Conservation (phyloP, 2,888 invertebrate species). For the Sarcophaga rosellei region DNA sequence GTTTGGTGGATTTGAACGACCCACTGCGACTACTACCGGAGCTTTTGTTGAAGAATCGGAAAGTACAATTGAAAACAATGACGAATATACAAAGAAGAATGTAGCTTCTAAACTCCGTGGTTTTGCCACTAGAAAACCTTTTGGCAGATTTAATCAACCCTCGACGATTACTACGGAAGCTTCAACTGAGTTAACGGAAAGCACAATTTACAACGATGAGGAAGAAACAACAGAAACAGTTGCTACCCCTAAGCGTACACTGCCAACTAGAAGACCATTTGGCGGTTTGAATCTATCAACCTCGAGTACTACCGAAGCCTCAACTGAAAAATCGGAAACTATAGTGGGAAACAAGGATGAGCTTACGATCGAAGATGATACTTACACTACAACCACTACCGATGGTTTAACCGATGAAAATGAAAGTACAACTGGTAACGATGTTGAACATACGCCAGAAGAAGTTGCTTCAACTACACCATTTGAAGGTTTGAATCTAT, state of each 20-base stretch:
- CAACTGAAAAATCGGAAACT: neutral
- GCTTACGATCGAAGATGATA: neutral
- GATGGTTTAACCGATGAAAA: neutral
- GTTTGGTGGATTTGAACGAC: neutral
- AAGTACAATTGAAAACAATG: neutral
- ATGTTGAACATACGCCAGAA: neutral
- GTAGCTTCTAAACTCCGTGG: too few relatives aligned
- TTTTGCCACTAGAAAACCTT: constrained; percentile 5
- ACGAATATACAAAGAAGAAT: neutral
- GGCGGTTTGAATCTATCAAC: constrained; percentile 22
- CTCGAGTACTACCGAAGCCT: constrained; percentile 20
- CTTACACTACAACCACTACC: constrained; percentile 3
- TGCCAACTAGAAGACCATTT: neutral
- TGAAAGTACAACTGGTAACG: neutral
- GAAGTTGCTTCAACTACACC: neutral
- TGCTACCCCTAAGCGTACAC: neutral
- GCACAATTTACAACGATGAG: neutral
- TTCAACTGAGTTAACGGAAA: neutral
- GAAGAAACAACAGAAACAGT: neutral
- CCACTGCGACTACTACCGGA: constrained; percentile 15
- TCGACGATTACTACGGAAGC: neutral
- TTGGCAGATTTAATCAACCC: neutral
- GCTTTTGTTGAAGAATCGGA: neutral
- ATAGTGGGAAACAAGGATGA: neutral
- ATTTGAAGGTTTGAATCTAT: neutral